A percentile compares a stretch with the other conserved stretches of the same genome.
These are phyloP conservation scores for Oscheius sp. DNA, from an alignment of 2,888 invertebrate species.

Conservation along the genomic window DNA sequence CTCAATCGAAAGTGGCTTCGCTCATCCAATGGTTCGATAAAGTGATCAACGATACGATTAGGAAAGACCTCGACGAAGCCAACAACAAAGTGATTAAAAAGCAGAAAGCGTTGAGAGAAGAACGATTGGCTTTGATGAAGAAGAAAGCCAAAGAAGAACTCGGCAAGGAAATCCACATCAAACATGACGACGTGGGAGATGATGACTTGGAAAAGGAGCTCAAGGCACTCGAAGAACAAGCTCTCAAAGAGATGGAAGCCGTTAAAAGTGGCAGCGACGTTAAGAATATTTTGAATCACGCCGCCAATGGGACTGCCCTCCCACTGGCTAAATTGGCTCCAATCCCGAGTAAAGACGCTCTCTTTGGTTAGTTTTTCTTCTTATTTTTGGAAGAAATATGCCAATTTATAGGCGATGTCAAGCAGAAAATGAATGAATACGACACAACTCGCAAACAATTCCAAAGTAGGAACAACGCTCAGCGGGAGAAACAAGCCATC, in stretches of 20 bases:
- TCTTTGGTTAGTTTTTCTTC: conserved; percentile 71
- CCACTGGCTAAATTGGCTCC: conserved; percentile 73
- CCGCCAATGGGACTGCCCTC: conserved; percentile 59
- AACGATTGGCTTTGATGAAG: conserved; percentile 73
- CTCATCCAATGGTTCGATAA: conserved; percentile 74
- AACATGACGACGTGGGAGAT: conserved; percentile 68
- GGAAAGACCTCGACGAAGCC: conserved; percentile 69
- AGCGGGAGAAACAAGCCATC: conserved; percentile 62
- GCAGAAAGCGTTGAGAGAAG: conserved; percentile 72
- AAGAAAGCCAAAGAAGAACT: conserved; percentile 68
- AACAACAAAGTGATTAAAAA: conserved; percentile 60
- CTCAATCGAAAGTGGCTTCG: conserved; percentile 72
- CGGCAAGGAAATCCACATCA: conserved; percentile 67
- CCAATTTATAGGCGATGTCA: conserved; percentile 60
- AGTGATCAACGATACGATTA: conserved; percentile 74
- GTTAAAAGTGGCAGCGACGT: conserved; percentile 40
- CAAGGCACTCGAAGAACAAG: conserved; percentile 69
- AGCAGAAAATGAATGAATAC: conserved; percentile 63
- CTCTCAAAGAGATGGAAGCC: conserved; percentile 65
- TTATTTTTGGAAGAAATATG: neutral
- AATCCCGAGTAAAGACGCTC: conserved; percentile 72
- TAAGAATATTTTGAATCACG: conserved; percentile 62
- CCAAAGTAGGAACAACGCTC: conserved; percentile 58
- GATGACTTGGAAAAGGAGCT: conserved; percentile 66
- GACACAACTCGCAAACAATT: conserved; percentile 62